A percentile compares a stretch with the other conserved stretches of the same genome.
Evolutionary conservation across 2,888 invertebrate species (phyloP).

Genomic region (Mythimna lalbum): DNA sequence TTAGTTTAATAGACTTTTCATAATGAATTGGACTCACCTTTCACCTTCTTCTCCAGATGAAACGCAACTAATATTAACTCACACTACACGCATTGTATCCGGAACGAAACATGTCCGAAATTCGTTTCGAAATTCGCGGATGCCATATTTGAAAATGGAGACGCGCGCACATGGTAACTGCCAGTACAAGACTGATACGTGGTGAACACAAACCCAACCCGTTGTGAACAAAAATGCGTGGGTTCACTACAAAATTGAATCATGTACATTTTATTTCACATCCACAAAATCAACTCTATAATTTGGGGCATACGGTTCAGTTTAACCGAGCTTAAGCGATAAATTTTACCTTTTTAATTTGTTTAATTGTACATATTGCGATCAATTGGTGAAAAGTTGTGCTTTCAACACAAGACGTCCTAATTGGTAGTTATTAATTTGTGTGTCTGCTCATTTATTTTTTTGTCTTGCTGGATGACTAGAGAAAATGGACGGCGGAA

Average conservation of each 20-base stretch:
- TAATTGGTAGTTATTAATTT: constrained; percentile 28
- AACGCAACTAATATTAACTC: constrained; percentile 40
- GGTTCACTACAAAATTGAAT: constrained; percentile 77
- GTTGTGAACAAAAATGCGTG: constrained; percentile 83
- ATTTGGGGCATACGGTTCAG: constrained; percentile 61
- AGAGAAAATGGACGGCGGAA: not conserved
- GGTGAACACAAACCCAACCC: constrained; percentile 76
- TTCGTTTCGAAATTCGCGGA: constrained; percentile 61
- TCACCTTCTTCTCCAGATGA: constrained; percentile 17
- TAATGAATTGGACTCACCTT: constrained; percentile 48
- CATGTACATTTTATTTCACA: constrained; percentile 69
- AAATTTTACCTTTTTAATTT: constrained; percentile 78
- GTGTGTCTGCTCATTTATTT: constrained; percentile 21
- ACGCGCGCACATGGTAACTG: constrained; percentile 80
- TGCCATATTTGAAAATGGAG: constrained; percentile 70
- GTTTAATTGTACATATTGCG: constrained; percentile 71
- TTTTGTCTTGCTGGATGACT: not conserved
- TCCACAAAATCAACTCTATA: constrained; percentile 72
- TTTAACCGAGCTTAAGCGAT: constrained; percentile 46
- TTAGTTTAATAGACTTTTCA: not conserved
- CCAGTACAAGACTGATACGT: constrained; percentile 79
- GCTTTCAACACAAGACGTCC: constrained; percentile 57
- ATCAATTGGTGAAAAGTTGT: constrained; percentile 63
- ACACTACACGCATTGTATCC: constrained; percentile 56
- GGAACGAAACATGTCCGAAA: constrained; percentile 50